A percentile compares a stretch with the other conserved stretches of the same genome.
phyloP scores from a whole-genome alignment of 2,797 vertebrate genomes.

The Harpagifer antarcticus region DNA sequence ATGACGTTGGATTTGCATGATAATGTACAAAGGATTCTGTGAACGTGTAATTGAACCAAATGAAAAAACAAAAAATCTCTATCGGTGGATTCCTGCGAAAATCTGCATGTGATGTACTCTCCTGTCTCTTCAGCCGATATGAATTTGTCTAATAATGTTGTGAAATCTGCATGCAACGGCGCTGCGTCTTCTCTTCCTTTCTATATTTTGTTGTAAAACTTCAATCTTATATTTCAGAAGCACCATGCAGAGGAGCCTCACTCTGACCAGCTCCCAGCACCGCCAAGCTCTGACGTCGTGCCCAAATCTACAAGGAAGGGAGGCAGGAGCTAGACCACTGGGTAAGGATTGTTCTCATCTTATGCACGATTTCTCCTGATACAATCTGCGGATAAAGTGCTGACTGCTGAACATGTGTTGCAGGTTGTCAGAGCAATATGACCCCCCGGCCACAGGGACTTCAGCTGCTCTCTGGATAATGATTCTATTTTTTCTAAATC shows the following conservation, averaged over 20 bases:
- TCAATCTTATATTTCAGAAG: slow-evolving; percentile 70
- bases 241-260: slow-evolving; percentile 67
- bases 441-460: slow-evolving; percentile 49
- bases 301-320: slow-evolving; percentile 71
- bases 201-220: not conserved
- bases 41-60: not conserved
- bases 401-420: slow-evolving; percentile 48
- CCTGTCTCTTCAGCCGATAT: not conserved
- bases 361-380: not conserved
- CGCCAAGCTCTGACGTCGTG: slow-evolving; percentile 78
- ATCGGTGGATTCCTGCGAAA: not conserved
- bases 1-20: too few species aligned
- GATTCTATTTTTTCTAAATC: slow-evolving; percentile 73
- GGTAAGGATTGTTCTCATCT: slow-evolving; percentile 31
- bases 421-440: slow-evolving; percentile 61
- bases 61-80: not conserved
- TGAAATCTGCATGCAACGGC: not conserved
- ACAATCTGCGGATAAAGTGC: not conserved
- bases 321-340: slow-evolving; percentile 76
- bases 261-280: slow-evolving; percentile 49
- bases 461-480: slow-evolving; percentile 64
- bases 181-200: not conserved
- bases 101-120: not conserved
- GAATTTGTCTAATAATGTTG: not conserved
- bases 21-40: not conserved